These are phyloP conservation scores for Orbicella faveolata DNA, from an alignment of 64 coral and sea anemone species.

Conservation along the genomic window DNA sequence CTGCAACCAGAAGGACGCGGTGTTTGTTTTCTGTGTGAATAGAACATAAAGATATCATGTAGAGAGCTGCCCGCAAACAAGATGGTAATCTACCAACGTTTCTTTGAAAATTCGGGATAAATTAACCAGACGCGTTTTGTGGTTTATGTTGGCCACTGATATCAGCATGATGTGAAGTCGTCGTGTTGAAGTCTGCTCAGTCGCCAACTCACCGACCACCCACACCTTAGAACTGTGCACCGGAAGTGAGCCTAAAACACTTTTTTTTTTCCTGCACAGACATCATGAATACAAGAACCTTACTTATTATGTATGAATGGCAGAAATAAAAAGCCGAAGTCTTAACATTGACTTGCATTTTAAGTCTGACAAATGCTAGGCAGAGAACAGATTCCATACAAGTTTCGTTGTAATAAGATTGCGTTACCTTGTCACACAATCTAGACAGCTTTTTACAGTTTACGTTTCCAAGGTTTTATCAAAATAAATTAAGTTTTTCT, in stretches of 20 bases:
- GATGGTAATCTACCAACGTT: background rate
- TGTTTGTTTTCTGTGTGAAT: background rate
- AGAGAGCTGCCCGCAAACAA: background rate
- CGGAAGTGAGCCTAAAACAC: background rate
- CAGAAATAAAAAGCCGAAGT: background rate
- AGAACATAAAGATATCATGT: background rate
- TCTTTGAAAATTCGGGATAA: background rate
- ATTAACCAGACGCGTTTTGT: constrained; percentile 16
- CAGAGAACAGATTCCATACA: background rate
- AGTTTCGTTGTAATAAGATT: background rate
- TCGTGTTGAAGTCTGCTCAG: too few species aligned
- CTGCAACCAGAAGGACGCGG: too few species aligned
- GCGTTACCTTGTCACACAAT: constrained; percentile 34
- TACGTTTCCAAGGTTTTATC: background rate
- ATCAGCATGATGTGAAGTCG: background rate
- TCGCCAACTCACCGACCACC: background rate
- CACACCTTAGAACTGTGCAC: background rate
- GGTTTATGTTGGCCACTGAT: background rate
- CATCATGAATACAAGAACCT: background rate
- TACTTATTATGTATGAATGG: background rate
- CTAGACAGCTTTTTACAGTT: background rate
- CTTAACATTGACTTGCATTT: background rate
- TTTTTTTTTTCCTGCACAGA: background rate
- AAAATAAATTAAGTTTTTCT: background rate
- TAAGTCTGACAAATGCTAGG: background rate